These are phyloP conservation scores for Bombus superbus DNA, from an alignment of 1,140 invertebrate genomes.

Conservation along the genomic window DNA sequence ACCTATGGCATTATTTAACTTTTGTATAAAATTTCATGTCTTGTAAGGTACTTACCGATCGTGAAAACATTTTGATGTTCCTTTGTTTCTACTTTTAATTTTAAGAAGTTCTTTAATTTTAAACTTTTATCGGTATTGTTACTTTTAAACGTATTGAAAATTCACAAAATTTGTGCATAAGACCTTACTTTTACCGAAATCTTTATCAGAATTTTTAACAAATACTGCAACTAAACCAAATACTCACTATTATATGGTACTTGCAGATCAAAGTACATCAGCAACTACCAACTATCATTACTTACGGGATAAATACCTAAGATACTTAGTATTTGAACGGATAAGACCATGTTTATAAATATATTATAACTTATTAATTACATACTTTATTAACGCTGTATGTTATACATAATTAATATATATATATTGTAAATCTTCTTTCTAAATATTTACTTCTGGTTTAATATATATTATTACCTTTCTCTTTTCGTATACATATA, in stretches of 20 bases:
- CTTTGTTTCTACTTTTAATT: slow-evolving; percentile 5
- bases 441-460: too few relatives aligned
- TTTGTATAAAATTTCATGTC: neutral
- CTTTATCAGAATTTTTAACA: neutral
- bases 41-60: slow-evolving; percentile 32
- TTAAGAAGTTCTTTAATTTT: too few relatives aligned
- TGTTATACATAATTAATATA: too few relatives aligned
- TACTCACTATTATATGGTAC: too few relatives aligned
- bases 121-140: neutral
- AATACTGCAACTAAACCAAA: too few relatives aligned
- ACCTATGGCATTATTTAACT: neutral
- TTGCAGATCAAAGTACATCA: slow-evolving; percentile 1
- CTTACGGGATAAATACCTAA: too few relatives aligned
- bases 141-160: neutral
- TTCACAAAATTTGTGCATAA: neutral
- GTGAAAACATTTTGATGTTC: slow-evolving; percentile 40
- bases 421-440: too few relatives aligned
- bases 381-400: neutral
- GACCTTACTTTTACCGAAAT: neutral
- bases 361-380: too few relatives aligned
- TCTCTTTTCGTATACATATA: neutral
- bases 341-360: too few relatives aligned
- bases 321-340: too few relatives aligned
- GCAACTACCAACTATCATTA: too few relatives aligned
- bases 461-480: neutral